A percentile compares a stretch with the other conserved stretches of the same genome.
phyloP scores from a whole-genome alignment of 2,888 invertebrate species.

The Leucophenga montana region DNA sequence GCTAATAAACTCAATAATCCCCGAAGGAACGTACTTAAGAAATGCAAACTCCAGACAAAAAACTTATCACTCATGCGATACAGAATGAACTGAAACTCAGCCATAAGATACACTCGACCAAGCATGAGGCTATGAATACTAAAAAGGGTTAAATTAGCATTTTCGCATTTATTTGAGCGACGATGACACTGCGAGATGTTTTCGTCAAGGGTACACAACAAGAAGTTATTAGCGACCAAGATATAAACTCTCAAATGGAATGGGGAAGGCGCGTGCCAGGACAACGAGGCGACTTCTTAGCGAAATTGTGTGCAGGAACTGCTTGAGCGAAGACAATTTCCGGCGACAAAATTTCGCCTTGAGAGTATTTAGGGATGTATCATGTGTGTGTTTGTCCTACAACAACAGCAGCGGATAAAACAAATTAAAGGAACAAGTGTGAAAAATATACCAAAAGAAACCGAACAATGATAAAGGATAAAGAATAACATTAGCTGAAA shows the following conservation, averaged over 20 bases:
- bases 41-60: conserved; percentile 61
- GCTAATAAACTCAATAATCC: conserved; percentile 31
- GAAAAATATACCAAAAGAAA: too few species aligned
- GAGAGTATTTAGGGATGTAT: background rate
- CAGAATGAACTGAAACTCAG: too few species aligned
- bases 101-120: conserved; percentile 45
- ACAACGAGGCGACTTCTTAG: background rate
- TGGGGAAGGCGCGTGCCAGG: conserved; percentile 1
- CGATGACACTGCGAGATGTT: conserved; percentile 29
- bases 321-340: conserved; percentile 14
- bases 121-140: conserved; percentile 70
- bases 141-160: conserved; percentile 72
- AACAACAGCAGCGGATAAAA: background rate
- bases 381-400: background rate
- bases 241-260: background rate
- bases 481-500: background rate
- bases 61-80: conserved; percentile 50
- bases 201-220: background rate
- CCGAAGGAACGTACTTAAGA: conserved; percentile 53
- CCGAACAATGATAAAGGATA: too few species aligned
- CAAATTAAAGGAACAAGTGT: background rate
- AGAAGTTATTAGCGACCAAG: conserved; percentile 6
- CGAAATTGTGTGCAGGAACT: background rate
- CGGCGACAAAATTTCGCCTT: conserved; percentile 8
- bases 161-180: conserved; percentile 68